Evolutionary conservation across 2,888 invertebrate species (phyloP), one percentile per base, ranked within the genome.

Genomic region (Drosophila recens): DNA sequence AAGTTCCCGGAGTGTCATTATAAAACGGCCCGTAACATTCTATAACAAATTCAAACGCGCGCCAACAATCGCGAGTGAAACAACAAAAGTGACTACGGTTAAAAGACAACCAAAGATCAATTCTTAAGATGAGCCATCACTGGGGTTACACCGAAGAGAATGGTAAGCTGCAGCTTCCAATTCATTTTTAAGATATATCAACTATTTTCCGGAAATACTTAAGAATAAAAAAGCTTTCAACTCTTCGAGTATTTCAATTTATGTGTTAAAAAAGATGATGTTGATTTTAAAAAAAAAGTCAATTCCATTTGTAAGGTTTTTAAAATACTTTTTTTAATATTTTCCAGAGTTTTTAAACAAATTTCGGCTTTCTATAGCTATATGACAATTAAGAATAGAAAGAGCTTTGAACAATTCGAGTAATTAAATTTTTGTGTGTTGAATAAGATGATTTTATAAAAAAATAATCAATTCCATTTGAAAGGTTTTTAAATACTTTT

Each of bases 111-210:
- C 67, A 65, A 66, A 72, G 64, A 65, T 58, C 68, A 59, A 56
- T 34, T 36, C 17, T 20, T 38, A 86, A 75, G 42, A 89, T 90
- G 90, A 90, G 84, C 80, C 77, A 89, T 57, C 89, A 86, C 72
- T 90, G 90, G 90, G 90, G 90, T 62, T 90, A 90, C 65, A 91
- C 90, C 65, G 85, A 89, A 74, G 91, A 89, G 80, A 90, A 90
- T 65, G 90, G 90, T 90, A 90, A 48, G 46, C 36, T 23, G n/a
- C 23, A 23, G 49, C 5, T 49, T 33, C n/a, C 4, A 11, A 3
- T 17, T 5, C 5, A 11, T n/a, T 46, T 27, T 1, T 5, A 27
- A 17, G 17, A 17, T 17, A 17, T 23, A 4, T 11, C 5, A 5
- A 20, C 17, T 45, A 11, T 34, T 11, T 34, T 34, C 11, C 10